These are phyloP conservation scores for Mesembrinibis cayennensis DNA, from an alignment of 2,113 vertebrate genomes.

Conservation along the genomic window DNA sequence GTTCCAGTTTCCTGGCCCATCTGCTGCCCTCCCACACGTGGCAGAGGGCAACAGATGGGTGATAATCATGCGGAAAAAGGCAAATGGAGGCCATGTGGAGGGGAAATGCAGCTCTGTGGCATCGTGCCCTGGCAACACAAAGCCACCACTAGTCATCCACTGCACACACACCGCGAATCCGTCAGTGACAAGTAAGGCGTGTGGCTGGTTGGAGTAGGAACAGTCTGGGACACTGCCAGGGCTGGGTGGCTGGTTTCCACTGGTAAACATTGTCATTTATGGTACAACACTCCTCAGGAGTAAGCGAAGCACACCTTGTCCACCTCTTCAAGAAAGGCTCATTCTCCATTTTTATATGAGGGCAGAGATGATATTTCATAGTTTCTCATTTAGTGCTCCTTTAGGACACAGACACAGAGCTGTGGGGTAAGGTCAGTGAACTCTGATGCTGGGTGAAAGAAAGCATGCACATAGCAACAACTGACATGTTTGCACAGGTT, in stretches of 20 bases:
- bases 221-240: not conserved
- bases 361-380: not conserved
- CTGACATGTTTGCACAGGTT: not conserved
- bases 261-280: slow-evolving; percentile 22
- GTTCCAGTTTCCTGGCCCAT: slow-evolving; percentile 70
- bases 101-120: slow-evolving; percentile 63
- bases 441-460: not conserved
- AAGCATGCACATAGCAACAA: not conserved
- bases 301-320: not conserved
- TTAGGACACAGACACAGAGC: not conserved
- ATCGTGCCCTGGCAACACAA: slow-evolving; percentile 63
- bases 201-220: slow-evolving; percentile 31
- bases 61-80: slow-evolving; percentile 69
- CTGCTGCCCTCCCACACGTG: slow-evolving; percentile 64
- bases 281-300: not conserved
- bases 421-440: not conserved
- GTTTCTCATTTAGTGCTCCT: not conserved
- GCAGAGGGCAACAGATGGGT: slow-evolving; percentile 73
- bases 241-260: slow-evolving; percentile 9
- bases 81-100: slow-evolving; percentile 68
- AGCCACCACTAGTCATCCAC: slow-evolving; percentile 59
- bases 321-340: not conserved
- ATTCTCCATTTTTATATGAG: not conserved
- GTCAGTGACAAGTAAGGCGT: slow-evolving; percentile 47
- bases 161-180: not conserved